phyloP scores from a whole-genome alignment of 2,888 invertebrate species.

The Drosophila sordidapex region DNA sequence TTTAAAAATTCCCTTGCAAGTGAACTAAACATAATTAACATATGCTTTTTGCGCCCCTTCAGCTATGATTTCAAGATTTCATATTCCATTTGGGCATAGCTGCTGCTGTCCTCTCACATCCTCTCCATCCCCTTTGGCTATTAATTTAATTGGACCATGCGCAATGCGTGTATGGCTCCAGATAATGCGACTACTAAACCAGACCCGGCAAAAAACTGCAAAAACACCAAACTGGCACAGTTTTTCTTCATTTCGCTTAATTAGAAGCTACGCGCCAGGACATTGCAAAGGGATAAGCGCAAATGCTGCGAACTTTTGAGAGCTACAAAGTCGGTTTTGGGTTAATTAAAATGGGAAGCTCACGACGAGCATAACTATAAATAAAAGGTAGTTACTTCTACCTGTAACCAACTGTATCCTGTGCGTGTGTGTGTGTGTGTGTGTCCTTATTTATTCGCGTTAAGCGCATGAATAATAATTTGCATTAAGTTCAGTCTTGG shows the following conservation, averaged over 20 bases:
- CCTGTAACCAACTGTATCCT: constrained; percentile 1
- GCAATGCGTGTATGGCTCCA: constrained; percentile 62
- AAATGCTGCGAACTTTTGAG: constrained; percentile 48
- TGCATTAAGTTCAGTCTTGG: constrained; percentile 47
- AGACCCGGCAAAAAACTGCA: constrained; percentile 36
- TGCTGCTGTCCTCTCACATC: not conserved
- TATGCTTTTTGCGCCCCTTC: constrained; percentile 65
- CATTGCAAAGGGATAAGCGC: constrained; percentile 26
- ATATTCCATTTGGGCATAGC: constrained; percentile 63
- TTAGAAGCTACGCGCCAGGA: constrained; percentile 67
- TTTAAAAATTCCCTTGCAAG: constrained; percentile 71
- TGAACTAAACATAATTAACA: constrained; percentile 68
- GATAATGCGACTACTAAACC: constrained; percentile 34
- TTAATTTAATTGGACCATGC: constrained; percentile 78
- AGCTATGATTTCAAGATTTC: constrained; percentile 57
- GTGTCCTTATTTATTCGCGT: constrained; percentile 40
- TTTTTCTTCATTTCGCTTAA: constrained; percentile 73
- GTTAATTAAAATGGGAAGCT: constrained; percentile 58
- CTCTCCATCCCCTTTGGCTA: constrained; percentile 36
- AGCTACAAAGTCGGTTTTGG: constrained; percentile 39
- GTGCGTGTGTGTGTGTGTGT: not conserved
- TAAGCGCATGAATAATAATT: constrained; percentile 70
- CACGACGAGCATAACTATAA: constrained; percentile 38
- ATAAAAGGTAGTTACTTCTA: constrained; percentile 17
- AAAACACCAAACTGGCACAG: constrained; percentile 38